Evolutionary conservation across 53 echinoderm and acorn worm genomes (phyloP).

Genomic region (Crossaster papposus): DNA sequence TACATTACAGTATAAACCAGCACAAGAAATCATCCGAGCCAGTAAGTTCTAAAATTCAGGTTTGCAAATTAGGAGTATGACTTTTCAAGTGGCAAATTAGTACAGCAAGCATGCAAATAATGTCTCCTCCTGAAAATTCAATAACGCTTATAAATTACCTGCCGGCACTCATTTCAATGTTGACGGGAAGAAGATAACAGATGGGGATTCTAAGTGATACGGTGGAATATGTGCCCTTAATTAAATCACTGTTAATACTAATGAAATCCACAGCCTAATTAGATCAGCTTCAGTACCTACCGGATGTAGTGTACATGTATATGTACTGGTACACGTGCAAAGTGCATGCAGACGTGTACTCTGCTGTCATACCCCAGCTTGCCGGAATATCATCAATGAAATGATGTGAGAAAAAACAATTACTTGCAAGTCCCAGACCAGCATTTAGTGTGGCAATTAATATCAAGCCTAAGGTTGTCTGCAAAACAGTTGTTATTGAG

Average conservation of each 20-base stretch:
- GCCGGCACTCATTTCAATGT: not conserved
- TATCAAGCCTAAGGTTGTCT: not conserved
- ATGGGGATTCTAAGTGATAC: not conserved
- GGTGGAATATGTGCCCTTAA: conserved; percentile 3
- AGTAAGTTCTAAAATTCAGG: not conserved
- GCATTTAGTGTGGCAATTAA: not conserved
- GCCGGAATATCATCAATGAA: not conserved
- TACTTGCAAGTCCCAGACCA: not conserved
- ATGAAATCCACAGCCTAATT: not conserved
- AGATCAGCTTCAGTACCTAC: not conserved
- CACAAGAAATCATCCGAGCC: too few relatives aligned
- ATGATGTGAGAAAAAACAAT: not conserved
- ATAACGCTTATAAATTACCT: not conserved
- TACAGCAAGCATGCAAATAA: not conserved
- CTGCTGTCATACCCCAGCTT: not conserved
- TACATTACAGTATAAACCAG: too few relatives aligned
- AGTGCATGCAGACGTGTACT: not conserved
- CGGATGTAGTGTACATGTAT: not conserved
- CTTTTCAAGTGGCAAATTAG: not conserved
- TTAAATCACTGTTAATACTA: conserved; percentile 17
- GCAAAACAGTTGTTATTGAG: too few relatives aligned
- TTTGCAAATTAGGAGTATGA: not conserved
- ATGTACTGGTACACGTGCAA: not conserved
- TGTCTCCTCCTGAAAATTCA: not conserved
- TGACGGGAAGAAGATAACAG: not conserved